Evolutionary conservation across 2,888 invertebrate species (phyloP), one percentile per base, ranked within the genome.

Genomic region (Eristalinus sepulchralis): DNA sequence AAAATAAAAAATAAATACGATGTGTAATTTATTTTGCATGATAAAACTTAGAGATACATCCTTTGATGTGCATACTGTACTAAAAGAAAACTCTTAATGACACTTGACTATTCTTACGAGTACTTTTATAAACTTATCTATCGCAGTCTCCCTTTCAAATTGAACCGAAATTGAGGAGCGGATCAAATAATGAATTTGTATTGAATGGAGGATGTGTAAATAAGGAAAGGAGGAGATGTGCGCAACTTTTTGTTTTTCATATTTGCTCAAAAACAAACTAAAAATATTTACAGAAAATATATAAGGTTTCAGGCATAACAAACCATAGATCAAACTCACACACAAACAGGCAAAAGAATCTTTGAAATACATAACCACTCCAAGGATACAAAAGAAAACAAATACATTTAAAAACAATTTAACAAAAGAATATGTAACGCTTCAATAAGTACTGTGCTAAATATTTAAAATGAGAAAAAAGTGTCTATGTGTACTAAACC

Each of bases 381-480:
- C n/a, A 64, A 17, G 17, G 60, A 62, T 31, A 22, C 17, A 71
- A 62, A 67, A 57, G 2, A 33, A 39, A 55, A 60, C 10, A 55
- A 13, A 13, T n/a, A 31, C 39, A 55, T 34, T 34, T 34, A 27
- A 57, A 36, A 70, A 31, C 17, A 60, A 60, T 2, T 62, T 55
- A 34, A 67, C n/a, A 31, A 9, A 66, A 10, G 59, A 31, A 66
- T 20, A 60, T 55, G 34, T 59, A 84, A 85, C 76, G 85, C 85
- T 85, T 85, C 68, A 81, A 82, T 17, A 47, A 64, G 72, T 81
- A 82, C 81, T 77, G 82, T 82, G 82, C 81, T 82, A 78, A 62
- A 70, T 83, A 79, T 83, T 79, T 75, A 57, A 39, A 76, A 63
- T 34, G 66, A 53, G 4, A 60, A 59, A 55, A 63, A 31, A 47